These are phyloP conservation scores for Arge pagana DNA, from an alignment of 2,888 invertebrate species.

Conservation along the genomic window DNA sequence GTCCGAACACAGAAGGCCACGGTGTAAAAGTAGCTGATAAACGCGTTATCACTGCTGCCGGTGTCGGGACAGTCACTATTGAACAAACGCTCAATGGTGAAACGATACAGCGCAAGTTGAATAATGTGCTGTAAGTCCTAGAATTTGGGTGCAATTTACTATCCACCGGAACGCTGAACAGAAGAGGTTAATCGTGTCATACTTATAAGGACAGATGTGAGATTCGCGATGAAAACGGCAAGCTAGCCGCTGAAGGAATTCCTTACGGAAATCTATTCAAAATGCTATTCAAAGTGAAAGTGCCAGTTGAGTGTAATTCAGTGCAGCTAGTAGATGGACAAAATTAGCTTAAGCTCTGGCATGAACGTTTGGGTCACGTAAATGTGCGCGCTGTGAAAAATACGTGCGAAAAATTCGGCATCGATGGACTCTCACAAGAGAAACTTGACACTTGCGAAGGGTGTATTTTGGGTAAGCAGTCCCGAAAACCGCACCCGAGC, in stretches of 20 bases:
- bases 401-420: not conserved
- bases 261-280: slow-evolving; percentile 5
- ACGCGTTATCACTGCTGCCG: slow-evolving; percentile 4
- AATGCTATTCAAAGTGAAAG: slow-evolving; percentile 17
- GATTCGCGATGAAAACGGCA: slow-evolving; percentile 13
- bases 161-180: slow-evolving; percentile 15
- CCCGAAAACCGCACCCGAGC: slow-evolving; percentile 11
- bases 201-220: slow-evolving; percentile 12
- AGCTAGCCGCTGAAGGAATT: slow-evolving; percentile 4
- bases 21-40: slow-evolving; percentile 24
- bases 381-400: not conserved
- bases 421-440: too few relatives aligned
- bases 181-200: slow-evolving; percentile 14
- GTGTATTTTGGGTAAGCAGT: slow-evolving; percentile 18
- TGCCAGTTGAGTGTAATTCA: not conserved
- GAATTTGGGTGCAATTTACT: slow-evolving; percentile 21
- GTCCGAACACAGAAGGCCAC: not conserved
- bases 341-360: slow-evolving; percentile 3
- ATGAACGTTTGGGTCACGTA: slow-evolving; percentile 6
- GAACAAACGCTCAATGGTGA: slow-evolving; percentile 7
- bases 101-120: slow-evolving; percentile 5
- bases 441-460: too few relatives aligned
- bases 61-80: slow-evolving; percentile 23
- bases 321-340: not conserved
- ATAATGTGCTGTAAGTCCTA: slow-evolving; percentile 26